Evolutionary conservation across 2,888 invertebrate species (phyloP).

Genomic region (Phyllotreta cruciferae): DNA sequence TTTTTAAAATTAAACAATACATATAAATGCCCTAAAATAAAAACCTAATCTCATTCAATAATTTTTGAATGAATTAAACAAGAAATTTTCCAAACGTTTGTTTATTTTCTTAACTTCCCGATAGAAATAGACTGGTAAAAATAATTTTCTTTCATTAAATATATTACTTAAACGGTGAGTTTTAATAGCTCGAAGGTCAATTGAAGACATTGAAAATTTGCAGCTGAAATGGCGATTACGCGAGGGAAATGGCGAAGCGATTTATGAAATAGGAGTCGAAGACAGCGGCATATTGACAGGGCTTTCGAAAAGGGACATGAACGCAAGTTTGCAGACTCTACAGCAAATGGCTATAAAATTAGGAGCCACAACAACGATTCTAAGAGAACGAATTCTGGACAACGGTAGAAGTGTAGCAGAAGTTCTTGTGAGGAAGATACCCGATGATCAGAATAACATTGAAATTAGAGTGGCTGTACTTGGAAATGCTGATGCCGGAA

Average conservation of each 20-base stretch:
- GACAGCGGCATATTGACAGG: slow-evolving; percentile 90
- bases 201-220: slow-evolving; percentile 20
- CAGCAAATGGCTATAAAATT: slow-evolving; percentile 87
- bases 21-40: too few relatives aligned
- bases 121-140: slow-evolving; percentile 19
- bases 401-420: slow-evolving; percentile 77
- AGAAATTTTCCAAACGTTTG: not conserved
- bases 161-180: too few relatives aligned
- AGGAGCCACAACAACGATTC: slow-evolving; percentile 80
- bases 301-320: slow-evolving; percentile 81
- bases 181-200: too few relatives aligned
- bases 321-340: slow-evolving; percentile 84
- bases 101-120: slow-evolving; percentile 8
- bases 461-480: slow-evolving; percentile 89
- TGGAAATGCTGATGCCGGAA: slow-evolving; percentile 96
- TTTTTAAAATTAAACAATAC: too few relatives aligned
- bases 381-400: slow-evolving; percentile 70
- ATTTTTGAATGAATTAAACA: slow-evolving; percentile 6
- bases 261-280: slow-evolving; percentile 96
- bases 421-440: slow-evolving; percentile 87
- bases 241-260: slow-evolving; percentile 95
- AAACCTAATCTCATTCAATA: not conserved
- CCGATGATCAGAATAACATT: slow-evolving; percentile 86
- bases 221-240: slow-evolving; percentile 96
- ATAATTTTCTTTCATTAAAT: not conserved